Percentiles rank a stretch among this genome's conserved stretches.
Evolutionary conservation across 2,888 invertebrate genomes (phyloP).

Genomic region (Macrosiphum euphorbiae): DNA sequence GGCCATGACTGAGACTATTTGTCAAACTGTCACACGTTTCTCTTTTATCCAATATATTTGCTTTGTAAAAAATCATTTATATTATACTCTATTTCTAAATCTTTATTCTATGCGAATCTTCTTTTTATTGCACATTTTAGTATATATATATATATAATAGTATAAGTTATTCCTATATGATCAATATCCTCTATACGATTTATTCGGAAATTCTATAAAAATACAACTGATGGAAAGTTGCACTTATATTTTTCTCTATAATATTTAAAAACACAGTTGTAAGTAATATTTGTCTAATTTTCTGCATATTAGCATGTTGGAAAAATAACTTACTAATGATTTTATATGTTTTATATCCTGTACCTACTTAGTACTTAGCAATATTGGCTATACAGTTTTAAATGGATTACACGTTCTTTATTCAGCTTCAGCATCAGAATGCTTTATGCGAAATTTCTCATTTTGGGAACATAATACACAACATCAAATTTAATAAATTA

Average conservation of each 20-base stretch:
- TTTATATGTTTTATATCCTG: not conserved
- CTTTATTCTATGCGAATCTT: not conserved
- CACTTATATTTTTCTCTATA: not conserved
- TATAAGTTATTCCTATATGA: not conserved
- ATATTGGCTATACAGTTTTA: not conserved
- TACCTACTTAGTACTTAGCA: not conserved
- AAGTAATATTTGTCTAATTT: not conserved
- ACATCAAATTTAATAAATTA: not conserved
- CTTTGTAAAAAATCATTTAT: conserved; percentile 28
- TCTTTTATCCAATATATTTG: not conserved
- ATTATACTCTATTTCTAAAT: conserved; percentile 25
- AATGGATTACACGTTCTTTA: not conserved
- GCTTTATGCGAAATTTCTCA: not conserved
- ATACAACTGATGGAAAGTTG: too few relatives aligned
- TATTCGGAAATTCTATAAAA: not conserved
- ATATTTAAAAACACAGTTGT: not conserved
- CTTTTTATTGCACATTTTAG: not conserved
- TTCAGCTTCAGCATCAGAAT: not conserved
- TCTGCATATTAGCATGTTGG: not conserved
- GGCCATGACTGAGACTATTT: conserved; percentile 39
- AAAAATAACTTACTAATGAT: not conserved
- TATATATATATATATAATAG: not conserved
- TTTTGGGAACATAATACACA: not conserved
- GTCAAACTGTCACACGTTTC: conserved; percentile 50
- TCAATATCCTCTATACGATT: not conserved